Conservation (phyloP, 2,113 vertebrate genomes). For the Xyrauchen texanus region DNA sequence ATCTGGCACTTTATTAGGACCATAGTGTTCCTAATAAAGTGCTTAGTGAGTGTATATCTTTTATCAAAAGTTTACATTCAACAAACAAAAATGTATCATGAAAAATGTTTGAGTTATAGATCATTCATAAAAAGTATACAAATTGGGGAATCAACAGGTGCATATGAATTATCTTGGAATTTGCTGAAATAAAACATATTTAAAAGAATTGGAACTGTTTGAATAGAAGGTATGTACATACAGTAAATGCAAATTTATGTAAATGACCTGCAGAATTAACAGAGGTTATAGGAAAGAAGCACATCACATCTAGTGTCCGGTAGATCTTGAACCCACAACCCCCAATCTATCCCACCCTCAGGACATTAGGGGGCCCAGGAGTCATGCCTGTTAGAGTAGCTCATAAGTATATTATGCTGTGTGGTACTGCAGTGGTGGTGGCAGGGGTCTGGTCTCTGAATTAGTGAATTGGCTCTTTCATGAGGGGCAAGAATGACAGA, state of each 20-base stretch:
- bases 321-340: constrained; percentile 36
- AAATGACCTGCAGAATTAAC: neutral
- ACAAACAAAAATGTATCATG: no score
- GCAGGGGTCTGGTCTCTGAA: constrained; percentile 66
- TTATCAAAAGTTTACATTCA: no score
- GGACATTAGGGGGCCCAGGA: constrained; percentile 80
- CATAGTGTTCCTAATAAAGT: no score
- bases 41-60: no score
- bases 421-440: constrained; percentile 83
- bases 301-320: neutral
- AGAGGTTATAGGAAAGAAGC: neutral
- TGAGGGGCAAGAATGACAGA: neutral
- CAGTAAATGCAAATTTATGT: neutral
- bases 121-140: neutral
- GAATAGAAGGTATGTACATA: neutral
- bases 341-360: constrained; percentile 73
- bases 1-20: no score
- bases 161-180: neutral
- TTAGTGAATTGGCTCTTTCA: constrained; percentile 89
- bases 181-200: neutral
- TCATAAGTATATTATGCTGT: constrained; percentile 87
- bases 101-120: neutral
- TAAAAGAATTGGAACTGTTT: neutral
- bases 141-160: neutral
- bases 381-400: constrained; percentile 89